Conservation (phyloP, 2,888 invertebrate species). For the Agonopterix arenella region DNA sequence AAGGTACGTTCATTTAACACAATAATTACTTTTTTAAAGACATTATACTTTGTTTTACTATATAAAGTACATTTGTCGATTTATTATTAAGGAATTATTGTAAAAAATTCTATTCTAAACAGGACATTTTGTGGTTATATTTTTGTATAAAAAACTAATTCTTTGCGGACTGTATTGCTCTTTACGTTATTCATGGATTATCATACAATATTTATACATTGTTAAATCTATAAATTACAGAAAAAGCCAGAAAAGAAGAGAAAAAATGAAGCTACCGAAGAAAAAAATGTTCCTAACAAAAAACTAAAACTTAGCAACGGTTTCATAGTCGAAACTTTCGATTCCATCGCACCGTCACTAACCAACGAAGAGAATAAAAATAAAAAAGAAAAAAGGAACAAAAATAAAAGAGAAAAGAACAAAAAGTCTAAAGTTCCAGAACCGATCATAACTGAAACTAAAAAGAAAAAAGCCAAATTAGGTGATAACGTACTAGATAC, state of each 20-base stretch:
- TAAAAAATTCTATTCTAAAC: too few relatives aligned
- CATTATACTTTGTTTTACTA: neutral
- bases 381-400: constrained; percentile 13
- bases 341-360: constrained; percentile 33
- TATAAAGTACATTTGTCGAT: too few relatives aligned
- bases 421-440: constrained; percentile 5
- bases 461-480: constrained; percentile 34
- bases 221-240: constrained; percentile 4
- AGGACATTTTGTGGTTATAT: too few relatives aligned
- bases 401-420: constrained; percentile 10
- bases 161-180: too few relatives aligned
- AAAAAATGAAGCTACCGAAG: constrained; percentile 28
- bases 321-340: constrained; percentile 52
- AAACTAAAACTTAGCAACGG: constrained; percentile 50
- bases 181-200: too few relatives aligned
- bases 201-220: too few relatives aligned
- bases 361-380: constrained; percentile 28
- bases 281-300: constrained; percentile 34
- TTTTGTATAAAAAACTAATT: too few relatives aligned
- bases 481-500: constrained; percentile 38
- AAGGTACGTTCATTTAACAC: constrained; percentile 32
- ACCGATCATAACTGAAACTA: constrained; percentile 4
- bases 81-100: too few relatives aligned
- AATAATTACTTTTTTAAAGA: neutral
- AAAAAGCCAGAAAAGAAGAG: constrained; percentile 24